Conservation (phyloP, 1,140 invertebrate species). For the Callitettix versicolor region DNA sequence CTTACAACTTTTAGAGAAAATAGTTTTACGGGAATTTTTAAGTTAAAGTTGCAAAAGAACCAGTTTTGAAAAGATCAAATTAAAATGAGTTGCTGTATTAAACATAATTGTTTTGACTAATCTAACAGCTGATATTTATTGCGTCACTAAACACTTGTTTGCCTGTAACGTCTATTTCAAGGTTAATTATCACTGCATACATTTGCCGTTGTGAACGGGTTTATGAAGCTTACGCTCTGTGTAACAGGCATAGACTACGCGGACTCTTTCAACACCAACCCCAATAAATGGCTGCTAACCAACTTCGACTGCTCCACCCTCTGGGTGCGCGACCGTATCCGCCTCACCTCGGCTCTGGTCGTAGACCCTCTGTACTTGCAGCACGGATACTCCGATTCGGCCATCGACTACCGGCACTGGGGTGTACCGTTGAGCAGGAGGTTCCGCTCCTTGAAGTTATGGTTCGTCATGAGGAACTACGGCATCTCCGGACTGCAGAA, state of each 20-base stretch:
- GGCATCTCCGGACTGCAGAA: slow-evolving; percentile 87
- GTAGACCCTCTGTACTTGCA: slow-evolving; percentile 37
- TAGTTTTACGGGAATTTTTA: too few species aligned
- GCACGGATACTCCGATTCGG: slow-evolving; percentile 89
- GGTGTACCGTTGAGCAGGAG: slow-evolving; percentile 89
- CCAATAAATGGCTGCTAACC: slow-evolving; percentile 94
- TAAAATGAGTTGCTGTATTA: too few species aligned
- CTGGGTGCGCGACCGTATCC: slow-evolving; percentile 76
- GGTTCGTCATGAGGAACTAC: slow-evolving; percentile 92
- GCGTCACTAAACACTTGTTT: too few species aligned
- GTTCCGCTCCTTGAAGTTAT: slow-evolving; percentile 86
- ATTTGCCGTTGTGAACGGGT: too few species aligned
- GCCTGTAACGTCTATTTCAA: too few species aligned
- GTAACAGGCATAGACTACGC: slow-evolving; percentile 65
- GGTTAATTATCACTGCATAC: too few species aligned
- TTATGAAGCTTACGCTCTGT: neutral
- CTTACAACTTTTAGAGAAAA: too few species aligned
- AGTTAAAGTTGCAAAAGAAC: too few species aligned
- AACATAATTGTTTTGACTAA: too few species aligned
- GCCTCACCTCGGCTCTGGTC: slow-evolving; percentile 68
- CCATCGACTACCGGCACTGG: slow-evolving; percentile 98
- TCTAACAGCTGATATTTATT: too few species aligned
- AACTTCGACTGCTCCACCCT: slow-evolving; percentile 97
- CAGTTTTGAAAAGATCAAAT: too few species aligned
- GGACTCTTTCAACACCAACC: slow-evolving; percentile 95